Evolutionary conservation across 2,113 vertebrate species (phyloP).

Genomic region (Ciconia maguari): DNA sequence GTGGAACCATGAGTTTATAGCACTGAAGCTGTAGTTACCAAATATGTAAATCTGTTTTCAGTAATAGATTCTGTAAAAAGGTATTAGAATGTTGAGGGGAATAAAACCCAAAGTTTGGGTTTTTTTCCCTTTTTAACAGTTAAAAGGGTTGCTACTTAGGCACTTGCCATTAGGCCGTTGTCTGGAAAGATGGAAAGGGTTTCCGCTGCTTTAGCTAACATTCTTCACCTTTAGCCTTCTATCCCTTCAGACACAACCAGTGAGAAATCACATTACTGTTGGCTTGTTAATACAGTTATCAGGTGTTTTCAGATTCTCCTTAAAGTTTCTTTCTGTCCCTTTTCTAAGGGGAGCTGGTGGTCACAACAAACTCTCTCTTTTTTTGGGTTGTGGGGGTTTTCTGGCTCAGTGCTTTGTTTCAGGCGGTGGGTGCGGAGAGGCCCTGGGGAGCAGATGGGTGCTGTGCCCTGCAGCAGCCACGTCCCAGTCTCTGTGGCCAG

Average conservation of each 20-base stretch:
- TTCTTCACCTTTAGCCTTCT: background rate
- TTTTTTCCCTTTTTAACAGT: background rate
- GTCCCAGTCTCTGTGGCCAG: background rate
- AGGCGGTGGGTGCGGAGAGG: background rate
- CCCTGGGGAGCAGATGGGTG: accelerated
- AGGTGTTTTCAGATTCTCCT: background rate
- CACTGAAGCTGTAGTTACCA: background rate
- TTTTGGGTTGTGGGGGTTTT: background rate
- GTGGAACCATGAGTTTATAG: background rate
- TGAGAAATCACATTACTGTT: background rate
- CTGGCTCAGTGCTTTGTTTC: background rate
- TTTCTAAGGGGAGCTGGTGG: background rate
- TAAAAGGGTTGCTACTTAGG: background rate
- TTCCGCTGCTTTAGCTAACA: background rate
- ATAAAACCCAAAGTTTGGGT: background rate
- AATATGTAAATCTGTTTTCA: background rate
- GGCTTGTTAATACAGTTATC: background rate
- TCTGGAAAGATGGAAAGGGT: background rate
- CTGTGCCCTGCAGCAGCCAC: background rate
- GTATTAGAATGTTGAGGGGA: background rate
- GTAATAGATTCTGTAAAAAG: background rate
- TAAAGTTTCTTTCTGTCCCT: background rate
- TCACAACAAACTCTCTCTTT: background rate
- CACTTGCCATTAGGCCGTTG: background rate
- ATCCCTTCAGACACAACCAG: background rate